Evolutionary conservation across 2,113 vertebrate genomes (phyloP).

Genomic region (Grantiella picta): DNA sequence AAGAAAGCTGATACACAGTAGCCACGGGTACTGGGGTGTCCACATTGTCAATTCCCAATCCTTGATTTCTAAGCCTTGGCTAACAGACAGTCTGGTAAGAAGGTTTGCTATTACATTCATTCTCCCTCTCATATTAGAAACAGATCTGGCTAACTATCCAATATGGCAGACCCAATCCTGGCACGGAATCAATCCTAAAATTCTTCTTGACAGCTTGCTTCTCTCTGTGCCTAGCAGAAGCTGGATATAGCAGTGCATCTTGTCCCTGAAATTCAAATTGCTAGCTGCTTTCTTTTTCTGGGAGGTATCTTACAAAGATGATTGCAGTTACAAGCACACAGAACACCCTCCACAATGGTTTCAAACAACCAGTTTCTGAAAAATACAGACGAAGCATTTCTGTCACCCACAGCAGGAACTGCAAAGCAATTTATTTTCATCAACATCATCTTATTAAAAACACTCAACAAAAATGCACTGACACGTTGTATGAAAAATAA

Average conservation of each 20-base stretch:
- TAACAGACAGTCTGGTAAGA: neutral
- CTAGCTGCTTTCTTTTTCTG: neutral
- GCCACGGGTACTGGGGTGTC: neutral
- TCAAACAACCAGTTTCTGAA: constrained; percentile 30
- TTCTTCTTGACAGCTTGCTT: neutral
- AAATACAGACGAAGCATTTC: constrained; percentile 54
- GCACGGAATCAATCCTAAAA: neutral
- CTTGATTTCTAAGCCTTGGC: neutral
- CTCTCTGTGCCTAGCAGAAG: neutral
- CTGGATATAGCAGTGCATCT: neutral
- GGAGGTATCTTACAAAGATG: neutral
- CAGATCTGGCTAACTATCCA: neutral
- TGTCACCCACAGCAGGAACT: constrained; percentile 60
- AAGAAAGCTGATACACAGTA: neutral
- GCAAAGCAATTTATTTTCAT: constrained; percentile 63
- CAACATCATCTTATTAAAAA: constrained; percentile 60
- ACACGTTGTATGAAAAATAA: constrained; percentile 37
- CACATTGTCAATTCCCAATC: neutral
- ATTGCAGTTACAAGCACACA: neutral
- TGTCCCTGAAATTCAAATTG: neutral
- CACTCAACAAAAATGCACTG: constrained; percentile 45
- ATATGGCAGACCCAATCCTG: neutral
- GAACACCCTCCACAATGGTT: neutral
- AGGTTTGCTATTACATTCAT: neutral
- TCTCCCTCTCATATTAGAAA: neutral